phyloP scores from a whole-genome alignment of 2,888 invertebrate genomes.

The Caenorhabditis sp. region DNA sequence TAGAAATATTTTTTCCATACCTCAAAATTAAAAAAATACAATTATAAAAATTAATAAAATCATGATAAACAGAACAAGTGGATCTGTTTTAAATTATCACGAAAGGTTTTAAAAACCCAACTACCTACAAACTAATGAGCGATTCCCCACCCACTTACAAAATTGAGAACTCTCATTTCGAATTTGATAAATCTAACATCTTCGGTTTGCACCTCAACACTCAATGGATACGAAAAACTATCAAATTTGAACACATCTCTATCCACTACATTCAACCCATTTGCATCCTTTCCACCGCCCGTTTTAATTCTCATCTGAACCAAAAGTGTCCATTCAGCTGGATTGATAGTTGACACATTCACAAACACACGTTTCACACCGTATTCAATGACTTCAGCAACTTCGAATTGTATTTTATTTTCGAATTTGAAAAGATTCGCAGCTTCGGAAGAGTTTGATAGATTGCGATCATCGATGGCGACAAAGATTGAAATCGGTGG shows the following conservation, averaged over 20 bases:
- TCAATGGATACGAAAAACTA: conserved; percentile 19
- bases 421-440: conserved; percentile 21
- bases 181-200: conserved; percentile 39
- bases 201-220: conserved; percentile 27
- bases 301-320: conserved; percentile 48
- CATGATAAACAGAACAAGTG: too few relatives aligned
- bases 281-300: conserved; percentile 13
- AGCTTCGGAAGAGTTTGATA: conserved; percentile 9
- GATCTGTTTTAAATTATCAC: too few relatives aligned
- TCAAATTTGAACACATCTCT: conserved; percentile 43
- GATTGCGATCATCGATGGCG: conserved; percentile 36
- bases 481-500: conserved; percentile 21
- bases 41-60: too few relatives aligned
- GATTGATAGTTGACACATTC: conserved; percentile 7
- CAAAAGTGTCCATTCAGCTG: conserved; percentile 43
- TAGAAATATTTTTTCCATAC: too few relatives aligned
- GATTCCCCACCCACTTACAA: too few relatives aligned
- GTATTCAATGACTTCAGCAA: conserved; percentile 11
- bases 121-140: too few relatives aligned
- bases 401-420: conserved; percentile 15
- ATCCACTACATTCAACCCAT: conserved; percentile 38
- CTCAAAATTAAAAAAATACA: too few relatives aligned
- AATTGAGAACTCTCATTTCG: conserved; percentile 42
- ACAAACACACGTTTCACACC: conserved; percentile 17
- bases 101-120: too few relatives aligned